A percentile compares a stretch with the other conserved stretches of the same genome.
Conservation (phyloP, 2,888 invertebrate genomes). For the Sthenelais limicola region DNA sequence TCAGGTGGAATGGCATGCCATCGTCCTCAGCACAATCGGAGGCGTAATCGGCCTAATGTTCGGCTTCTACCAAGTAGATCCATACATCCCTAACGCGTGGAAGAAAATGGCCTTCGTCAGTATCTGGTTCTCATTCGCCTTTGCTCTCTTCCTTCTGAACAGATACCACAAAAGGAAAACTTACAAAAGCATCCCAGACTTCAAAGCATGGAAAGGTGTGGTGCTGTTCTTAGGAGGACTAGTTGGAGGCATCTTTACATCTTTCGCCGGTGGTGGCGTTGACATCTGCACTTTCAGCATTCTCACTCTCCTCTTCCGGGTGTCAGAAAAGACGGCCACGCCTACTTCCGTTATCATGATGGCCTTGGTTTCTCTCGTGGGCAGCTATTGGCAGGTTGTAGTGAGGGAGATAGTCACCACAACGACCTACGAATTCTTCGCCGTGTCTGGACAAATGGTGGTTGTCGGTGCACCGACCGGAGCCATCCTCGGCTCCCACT, state of each 20-base stretch:
- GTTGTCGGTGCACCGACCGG: conserved; percentile 57
- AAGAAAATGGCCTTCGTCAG: conserved; percentile 69
- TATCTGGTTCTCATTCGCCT: conserved; percentile 66
- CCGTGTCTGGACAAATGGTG: conserved; percentile 52
- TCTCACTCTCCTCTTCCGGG: conserved; percentile 49
- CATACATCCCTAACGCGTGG: conserved; percentile 54
- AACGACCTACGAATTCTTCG: conserved; percentile 56
- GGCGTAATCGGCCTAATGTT: not conserved
- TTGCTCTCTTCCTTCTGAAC: conserved; percentile 65
- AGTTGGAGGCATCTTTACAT: conserved; percentile 62
- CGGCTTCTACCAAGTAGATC: conserved; percentile 58
- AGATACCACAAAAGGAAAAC: conserved; percentile 56
- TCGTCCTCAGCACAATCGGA: not conserved
- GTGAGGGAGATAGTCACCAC: not conserved
- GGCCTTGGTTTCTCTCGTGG: conserved; percentile 57
- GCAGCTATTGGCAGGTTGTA: conserved; percentile 34
- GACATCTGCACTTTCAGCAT: conserved; percentile 64
- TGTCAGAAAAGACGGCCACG: conserved; percentile 62
- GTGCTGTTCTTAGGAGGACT: conserved; percentile 61
- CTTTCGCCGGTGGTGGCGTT: conserved; percentile 66
- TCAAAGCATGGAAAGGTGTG: conserved; percentile 55
- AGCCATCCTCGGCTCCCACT: conserved; percentile 55
- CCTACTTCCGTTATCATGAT: conserved; percentile 67
- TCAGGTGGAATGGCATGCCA: conserved; percentile 8
- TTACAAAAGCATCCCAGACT: conserved; percentile 50